Conservation (phyloP, 2,888 invertebrate genomes). For the Nematopogon swammerdamellus region DNA sequence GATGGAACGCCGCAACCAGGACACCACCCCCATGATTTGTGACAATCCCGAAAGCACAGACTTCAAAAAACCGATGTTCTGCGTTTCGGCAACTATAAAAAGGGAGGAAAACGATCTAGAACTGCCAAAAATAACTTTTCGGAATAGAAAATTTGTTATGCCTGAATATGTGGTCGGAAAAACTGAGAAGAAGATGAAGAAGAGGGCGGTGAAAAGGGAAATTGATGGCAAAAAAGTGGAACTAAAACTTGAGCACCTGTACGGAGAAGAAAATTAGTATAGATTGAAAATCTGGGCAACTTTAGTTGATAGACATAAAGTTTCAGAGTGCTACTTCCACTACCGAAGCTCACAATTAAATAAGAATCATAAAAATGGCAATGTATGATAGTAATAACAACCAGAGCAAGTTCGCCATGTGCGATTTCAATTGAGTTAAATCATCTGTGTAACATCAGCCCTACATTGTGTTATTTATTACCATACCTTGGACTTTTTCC, state of each 20-base stretch:
- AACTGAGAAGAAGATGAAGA: slow-evolving; percentile 50
- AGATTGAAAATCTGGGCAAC: too few species aligned
- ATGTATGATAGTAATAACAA: too few species aligned
- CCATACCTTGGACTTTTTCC: too few species aligned
- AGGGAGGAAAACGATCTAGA: slow-evolving; percentile 10
- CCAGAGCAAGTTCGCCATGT: too few species aligned
- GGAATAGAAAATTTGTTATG: slow-evolving; percentile 70
- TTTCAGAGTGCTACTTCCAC: too few species aligned
- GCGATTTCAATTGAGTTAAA: too few species aligned
- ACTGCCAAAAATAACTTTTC: slow-evolving; percentile 41
- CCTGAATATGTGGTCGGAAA: slow-evolving; percentile 80
- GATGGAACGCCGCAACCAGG: slow-evolving; percentile 53
- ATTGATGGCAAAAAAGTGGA: slow-evolving; percentile 21
- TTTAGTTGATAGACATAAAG: too few species aligned
- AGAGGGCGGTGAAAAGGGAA: slow-evolving; percentile 15
- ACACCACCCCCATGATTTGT: slow-evolving; percentile 20
- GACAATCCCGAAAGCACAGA: slow-evolving; percentile 23
- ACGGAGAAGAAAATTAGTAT: slow-evolving; percentile 36
- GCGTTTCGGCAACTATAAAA: slow-evolving; percentile 30
- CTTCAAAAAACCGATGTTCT: slow-evolving; percentile 42
- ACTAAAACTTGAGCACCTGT: slow-evolving; percentile 45
- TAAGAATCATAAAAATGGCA: too few species aligned
- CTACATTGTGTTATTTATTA: too few species aligned
- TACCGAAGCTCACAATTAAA: too few species aligned
- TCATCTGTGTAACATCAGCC: too few species aligned